Evolutionary conservation across 2,113 vertebrate species (phyloP), one percentile per base, ranked within the genome.

Genomic region (Xyliphius kryptos): DNA sequence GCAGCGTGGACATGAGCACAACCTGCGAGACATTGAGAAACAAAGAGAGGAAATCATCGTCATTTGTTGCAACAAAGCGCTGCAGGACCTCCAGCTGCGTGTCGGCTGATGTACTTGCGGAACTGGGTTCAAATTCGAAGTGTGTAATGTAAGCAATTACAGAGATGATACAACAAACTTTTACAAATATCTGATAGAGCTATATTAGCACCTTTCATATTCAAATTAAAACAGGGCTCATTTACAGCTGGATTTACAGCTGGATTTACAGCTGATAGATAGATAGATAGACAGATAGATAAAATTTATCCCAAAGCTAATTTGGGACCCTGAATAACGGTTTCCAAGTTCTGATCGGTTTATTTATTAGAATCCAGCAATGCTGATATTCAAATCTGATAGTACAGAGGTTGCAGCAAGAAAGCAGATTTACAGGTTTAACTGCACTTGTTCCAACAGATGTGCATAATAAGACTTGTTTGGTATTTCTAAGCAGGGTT

Each of bases 1-100:
- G 85, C 61, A 88, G 48, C 0, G 82, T 74, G 0, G 57, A 66
- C 0, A 83, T 82, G 59, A 92, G 78, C 77, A 87, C 78, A 19
- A 86, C 85, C 95, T 98, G 78, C 9, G 20, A 47, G 5, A 14
- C 19, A 61, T 40, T 21, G 11, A 54, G 52, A 17, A 19, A 54
- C 19, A 62, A 17, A 69, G 15, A 56, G 26, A 50, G 13, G 19
- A 13, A 16, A 63, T 37, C 43, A 58, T 40, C 5, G 16, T 37
- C 40, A 43, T 58, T 63, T 56, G 26, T 55, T 55, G 16, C 16
- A 20, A 40, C 41, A 20, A 51, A 58, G 49, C 2, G 3, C 13
- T 44, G 55, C 37, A 54, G 21, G 62, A 49, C 13, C 14, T 16
- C 44, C 20, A 46, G 52, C 51, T 56, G 56, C 17, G 51, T 32